A percentile compares a stretch with the other conserved stretches of the same genome.
These are phyloP conservation scores for Drosophila falleni DNA, from an alignment of 2,888 invertebrate genomes.

Conservation along the genomic window DNA sequence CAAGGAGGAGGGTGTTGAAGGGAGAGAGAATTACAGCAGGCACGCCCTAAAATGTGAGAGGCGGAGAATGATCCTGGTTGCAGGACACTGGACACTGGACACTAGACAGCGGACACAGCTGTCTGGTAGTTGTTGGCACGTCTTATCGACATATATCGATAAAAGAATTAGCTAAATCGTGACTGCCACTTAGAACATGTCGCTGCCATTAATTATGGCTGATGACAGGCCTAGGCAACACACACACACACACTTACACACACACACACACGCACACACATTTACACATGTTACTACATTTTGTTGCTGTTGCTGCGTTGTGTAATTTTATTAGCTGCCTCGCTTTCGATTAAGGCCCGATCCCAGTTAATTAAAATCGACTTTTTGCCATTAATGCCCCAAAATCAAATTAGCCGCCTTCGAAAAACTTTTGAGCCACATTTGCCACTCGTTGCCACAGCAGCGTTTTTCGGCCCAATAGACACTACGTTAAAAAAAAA, in stretches of 20 bases:
- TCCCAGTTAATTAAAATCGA: slow-evolving; percentile 78
- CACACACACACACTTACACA: slow-evolving; percentile 8
- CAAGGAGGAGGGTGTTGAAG: slow-evolving; percentile 8
- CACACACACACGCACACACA: slow-evolving; percentile 7
- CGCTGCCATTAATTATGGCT: slow-evolving; percentile 83
- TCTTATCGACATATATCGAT: slow-evolving; percentile 82
- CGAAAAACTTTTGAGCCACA: slow-evolving; percentile 53
- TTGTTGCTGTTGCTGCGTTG: slow-evolving; percentile 24
- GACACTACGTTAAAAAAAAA: slow-evolving; percentile 13
- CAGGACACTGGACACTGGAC: slow-evolving; percentile 5
- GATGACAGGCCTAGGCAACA: slow-evolving; percentile 72
- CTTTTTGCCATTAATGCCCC: slow-evolving; percentile 79
- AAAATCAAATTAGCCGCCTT: slow-evolving; percentile 73
- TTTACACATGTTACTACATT: slow-evolving; percentile 6
- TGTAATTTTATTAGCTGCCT: slow-evolving; percentile 75
- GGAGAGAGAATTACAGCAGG: no score
- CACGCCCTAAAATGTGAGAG: slow-evolving; percentile 21
- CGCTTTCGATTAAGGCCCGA: slow-evolving; percentile 59
- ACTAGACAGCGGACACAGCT: slow-evolving; percentile 51
- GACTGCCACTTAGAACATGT: slow-evolving; percentile 81
- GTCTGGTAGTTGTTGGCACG: slow-evolving; percentile 64
- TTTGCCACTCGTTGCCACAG: slow-evolving; percentile 48
- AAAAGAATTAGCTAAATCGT: slow-evolving; percentile 83
- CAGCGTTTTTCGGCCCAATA: slow-evolving; percentile 22
- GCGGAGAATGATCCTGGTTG: neutral